Evolutionary conservation across 1,140 invertebrate species (phyloP).

Genomic region (Drosophila malerkotliana): DNA sequence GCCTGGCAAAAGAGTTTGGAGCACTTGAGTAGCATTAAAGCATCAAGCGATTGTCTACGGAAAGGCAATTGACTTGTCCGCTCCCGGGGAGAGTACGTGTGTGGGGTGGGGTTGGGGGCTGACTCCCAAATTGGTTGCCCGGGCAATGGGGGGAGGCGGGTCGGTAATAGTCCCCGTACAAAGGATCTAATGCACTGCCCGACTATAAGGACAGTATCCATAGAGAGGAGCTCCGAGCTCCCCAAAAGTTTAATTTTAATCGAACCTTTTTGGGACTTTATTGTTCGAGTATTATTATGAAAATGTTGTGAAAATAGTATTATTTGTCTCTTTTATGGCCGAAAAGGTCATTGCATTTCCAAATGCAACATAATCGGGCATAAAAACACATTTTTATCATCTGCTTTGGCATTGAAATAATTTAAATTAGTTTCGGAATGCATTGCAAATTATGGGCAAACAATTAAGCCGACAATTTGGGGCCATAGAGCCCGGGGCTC

Average conservation of each 20-base stretch:
- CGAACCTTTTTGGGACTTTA: too few species aligned
- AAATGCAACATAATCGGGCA: constrained; percentile 39
- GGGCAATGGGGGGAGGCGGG: too few species aligned
- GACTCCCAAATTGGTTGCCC: too few species aligned
- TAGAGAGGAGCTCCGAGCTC: too few species aligned
- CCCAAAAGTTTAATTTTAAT: too few species aligned
- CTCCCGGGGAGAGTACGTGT: constrained; percentile 1
- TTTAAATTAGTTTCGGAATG: constrained; percentile 46
- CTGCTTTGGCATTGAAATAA: constrained; percentile 51
- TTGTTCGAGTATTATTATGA: background rate
- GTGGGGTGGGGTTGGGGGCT: background rate
- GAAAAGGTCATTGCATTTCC: constrained; percentile 31
- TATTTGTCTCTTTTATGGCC: background rate
- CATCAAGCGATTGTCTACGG: constrained; percentile 63
- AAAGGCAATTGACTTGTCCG: constrained; percentile 26
- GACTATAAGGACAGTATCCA: too few species aligned
- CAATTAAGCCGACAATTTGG: constrained; percentile 42
- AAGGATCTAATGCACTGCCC: too few species aligned
- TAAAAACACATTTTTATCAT: constrained; percentile 8
- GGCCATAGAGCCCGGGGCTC: constrained; percentile 8
- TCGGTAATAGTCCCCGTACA: too few species aligned
- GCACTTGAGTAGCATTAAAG: constrained; percentile 75
- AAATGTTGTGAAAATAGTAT: background rate
- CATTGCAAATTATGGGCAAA: constrained; percentile 51
- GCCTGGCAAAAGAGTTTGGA: constrained; percentile 65